Evolutionary conservation across 1,140 invertebrate genomes (phyloP).

Genomic region (Diprion similis): DNA sequence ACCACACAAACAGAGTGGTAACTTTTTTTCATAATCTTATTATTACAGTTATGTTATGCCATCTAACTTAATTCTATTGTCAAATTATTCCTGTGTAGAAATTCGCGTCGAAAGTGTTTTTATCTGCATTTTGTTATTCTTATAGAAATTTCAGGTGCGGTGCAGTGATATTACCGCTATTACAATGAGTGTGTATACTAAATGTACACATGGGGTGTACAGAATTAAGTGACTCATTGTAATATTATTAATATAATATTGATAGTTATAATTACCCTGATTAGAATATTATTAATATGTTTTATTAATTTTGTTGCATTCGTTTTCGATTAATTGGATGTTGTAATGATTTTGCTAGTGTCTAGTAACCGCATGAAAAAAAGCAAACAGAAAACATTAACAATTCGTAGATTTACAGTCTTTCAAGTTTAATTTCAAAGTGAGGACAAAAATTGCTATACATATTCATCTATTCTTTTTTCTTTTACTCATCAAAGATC

Average conservation of each 20-base stretch:
- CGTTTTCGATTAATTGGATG: constrained; percentile 50
- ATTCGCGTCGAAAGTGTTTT: too few species aligned
- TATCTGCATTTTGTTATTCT: too few species aligned
- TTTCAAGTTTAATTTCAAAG: constrained; percentile 5
- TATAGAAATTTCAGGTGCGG: too few species aligned
- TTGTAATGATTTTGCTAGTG: constrained; percentile 52
- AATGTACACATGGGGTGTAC: too few species aligned
- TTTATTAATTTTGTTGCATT: constrained; percentile 41
- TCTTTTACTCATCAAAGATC: constrained; percentile 7
- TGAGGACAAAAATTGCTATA: not conserved
- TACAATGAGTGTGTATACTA: too few species aligned
- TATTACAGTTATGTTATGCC: too few species aligned
- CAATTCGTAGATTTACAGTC: constrained; percentile 13
- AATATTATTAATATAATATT: not conserved
- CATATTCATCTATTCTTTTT: not conserved
- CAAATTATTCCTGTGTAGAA: too few species aligned
- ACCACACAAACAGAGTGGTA: too few species aligned
- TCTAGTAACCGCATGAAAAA: constrained; percentile 56
- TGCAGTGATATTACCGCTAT: too few species aligned
- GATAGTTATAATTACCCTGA: not conserved
- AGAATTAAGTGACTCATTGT: not conserved
- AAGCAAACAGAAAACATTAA: not conserved
- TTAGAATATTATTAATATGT: not conserved
- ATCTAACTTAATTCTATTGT: too few species aligned
- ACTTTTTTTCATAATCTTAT: too few species aligned